phyloP scores from a whole-genome alignment of 2,797 vertebrate species.

The Pitangus sulphuratus region DNA sequence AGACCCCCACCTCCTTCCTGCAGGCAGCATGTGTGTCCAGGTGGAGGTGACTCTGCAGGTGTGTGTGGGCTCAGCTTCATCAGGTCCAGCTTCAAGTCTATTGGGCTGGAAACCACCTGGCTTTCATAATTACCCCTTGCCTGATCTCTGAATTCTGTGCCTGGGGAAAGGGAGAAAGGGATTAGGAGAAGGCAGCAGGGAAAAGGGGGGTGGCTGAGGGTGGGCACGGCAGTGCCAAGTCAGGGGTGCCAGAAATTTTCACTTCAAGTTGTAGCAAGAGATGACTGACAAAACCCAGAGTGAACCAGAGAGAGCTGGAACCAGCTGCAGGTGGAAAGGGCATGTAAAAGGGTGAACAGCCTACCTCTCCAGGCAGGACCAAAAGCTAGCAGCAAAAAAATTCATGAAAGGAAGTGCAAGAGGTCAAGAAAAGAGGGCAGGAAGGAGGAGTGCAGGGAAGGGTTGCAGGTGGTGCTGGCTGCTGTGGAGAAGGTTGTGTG shows the following conservation, averaged over 20 bases:
- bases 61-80: not conserved
- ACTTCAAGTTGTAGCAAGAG: not conserved
- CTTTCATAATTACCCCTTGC: not conserved
- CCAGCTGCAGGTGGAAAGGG: not conserved
- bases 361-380: not conserved
- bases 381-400: not conserved
- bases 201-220: not conserved
- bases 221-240: fast-evolving
- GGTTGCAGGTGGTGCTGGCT: not conserved
- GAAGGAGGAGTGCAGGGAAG: not conserved
- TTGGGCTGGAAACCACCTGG: not conserved
- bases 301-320: not conserved
- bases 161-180: not conserved
- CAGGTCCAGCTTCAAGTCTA: not conserved
- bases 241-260: not conserved
- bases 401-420: not conserved
- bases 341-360: not conserved
- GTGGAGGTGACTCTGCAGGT: not conserved
- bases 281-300: not conserved
- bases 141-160: not conserved
- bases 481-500: not conserved
- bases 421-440: not conserved
- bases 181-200: not conserved
- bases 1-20: not conserved
- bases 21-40: not conserved